Evolutionary conservation across 1,140 invertebrate species (phyloP), one percentile per base, ranked within the genome.

Genomic region (Augochlora pura): DNA sequence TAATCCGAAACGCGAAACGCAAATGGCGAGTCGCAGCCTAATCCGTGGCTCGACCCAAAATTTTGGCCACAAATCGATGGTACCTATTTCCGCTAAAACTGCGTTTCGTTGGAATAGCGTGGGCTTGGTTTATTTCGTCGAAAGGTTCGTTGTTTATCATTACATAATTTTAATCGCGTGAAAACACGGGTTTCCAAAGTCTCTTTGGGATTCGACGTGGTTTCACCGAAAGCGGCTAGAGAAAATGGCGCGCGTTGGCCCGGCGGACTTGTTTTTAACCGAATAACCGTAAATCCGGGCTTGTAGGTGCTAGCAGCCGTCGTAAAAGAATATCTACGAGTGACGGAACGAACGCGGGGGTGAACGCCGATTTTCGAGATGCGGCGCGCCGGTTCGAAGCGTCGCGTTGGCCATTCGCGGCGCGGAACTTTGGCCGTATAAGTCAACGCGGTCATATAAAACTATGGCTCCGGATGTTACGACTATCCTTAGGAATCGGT

Each of bases 401-500:
- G 65, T 76, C 82, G 52, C 57, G 63, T 63, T 49, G 18, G 18
- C 67, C 46, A 39, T 68, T 52, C 42, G 49, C 71, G 59, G 27
- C 39, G 70, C 77, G 54, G 76, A 84, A 85, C 69, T 85, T 84
- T 18, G 57, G 25, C 69, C 78, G 65, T 76, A 73, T 77, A 81
- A 77, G 83, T 62, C 27, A 64, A 49, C 60, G 60, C 70, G 79
- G 77, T 80, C 77, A 14, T 84, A 81, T 80, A 86, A 83, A 86
- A 77, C 68, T 64, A 67, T 80, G 70, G 62, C 57, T 63, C 46
- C 38, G 69, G 42, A 76, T 80, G 79, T 86, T 77, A 80, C 54
- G 85, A 73, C 81, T 80, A 80, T 86, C 73, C 69, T 81, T 81
- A 81, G 77, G 38, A 75, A 80, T 70, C 69, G 77, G 60, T 62